A percentile compares a stretch with the other conserved stretches of the same genome.
Conservation (phyloP, 2,888 invertebrate genomes). For the Ashinkailepas kermadecensis region DNA sequence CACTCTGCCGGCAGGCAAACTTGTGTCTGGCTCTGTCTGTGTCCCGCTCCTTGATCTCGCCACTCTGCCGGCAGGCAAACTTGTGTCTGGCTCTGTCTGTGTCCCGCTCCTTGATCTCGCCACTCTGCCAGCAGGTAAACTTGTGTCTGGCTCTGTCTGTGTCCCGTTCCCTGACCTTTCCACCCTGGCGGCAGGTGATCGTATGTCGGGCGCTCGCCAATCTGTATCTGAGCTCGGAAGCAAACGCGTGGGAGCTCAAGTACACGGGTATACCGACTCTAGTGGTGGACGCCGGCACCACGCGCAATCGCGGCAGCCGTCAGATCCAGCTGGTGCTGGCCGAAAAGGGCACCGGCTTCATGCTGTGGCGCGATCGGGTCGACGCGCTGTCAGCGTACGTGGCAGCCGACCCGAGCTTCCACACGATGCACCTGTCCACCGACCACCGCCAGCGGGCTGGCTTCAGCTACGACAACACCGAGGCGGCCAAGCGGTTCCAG, state of each 20-base stretch:
- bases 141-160: too few relatives aligned
- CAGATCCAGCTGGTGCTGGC: conserved; percentile 63
- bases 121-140: too few relatives aligned
- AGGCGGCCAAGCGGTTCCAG: conserved; percentile 63
- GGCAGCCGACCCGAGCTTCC: conserved; percentile 60
- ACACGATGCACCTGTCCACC: conserved; percentile 68
- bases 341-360: conserved; percentile 71
- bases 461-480: conserved; percentile 67
- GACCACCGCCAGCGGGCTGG: conserved; percentile 70
- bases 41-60: too few relatives aligned
- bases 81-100: too few relatives aligned
- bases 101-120: too few relatives aligned
- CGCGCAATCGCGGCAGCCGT: conserved; percentile 57
- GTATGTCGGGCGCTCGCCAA: conserved; percentile 69
- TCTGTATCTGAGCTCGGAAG: conserved; percentile 50
- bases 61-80: too few relatives aligned
- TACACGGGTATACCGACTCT: conserved; percentile 72
- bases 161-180: too few relatives aligned
- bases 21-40: too few relatives aligned
- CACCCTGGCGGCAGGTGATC: conserved; percentile 48
- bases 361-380: conserved; percentile 70
- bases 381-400: conserved; percentile 68
- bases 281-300: conserved; percentile 66
- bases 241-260: conserved; percentile 55
- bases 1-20: too few relatives aligned